Evolutionary conservation across 2,797 vertebrate genomes (phyloP).

Genomic region (Argyrosomus regius): DNA sequence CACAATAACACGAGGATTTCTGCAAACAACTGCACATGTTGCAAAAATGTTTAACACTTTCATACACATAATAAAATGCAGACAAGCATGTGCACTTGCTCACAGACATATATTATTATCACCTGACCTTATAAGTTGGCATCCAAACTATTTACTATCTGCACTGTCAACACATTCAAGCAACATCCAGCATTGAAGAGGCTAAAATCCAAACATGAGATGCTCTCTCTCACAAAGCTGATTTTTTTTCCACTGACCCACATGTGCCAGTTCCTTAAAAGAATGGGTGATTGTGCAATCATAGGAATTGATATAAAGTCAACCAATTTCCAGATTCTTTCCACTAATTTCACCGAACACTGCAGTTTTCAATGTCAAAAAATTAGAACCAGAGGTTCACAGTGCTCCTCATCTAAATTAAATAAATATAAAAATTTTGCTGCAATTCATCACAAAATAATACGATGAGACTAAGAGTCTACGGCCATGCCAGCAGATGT

Average conservation of each 20-base stretch:
- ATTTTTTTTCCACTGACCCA: not conserved
- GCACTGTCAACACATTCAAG: slow-evolving; percentile 36
- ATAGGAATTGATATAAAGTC: not conserved
- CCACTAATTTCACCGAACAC: not conserved
- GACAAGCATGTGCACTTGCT: not conserved
- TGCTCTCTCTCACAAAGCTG: not conserved
- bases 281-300: not conserved
- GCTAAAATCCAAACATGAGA: not conserved
- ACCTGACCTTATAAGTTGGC: slow-evolving; percentile 20
- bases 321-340: not conserved
- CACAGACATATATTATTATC: slow-evolving; percentile 11
- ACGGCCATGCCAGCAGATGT: too few species aligned
- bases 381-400: not conserved
- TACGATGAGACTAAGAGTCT: too few species aligned
- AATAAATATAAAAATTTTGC: too few species aligned
- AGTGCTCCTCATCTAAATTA: too few species aligned
- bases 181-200: slow-evolving; percentile 9
- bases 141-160: slow-evolving; percentile 29
- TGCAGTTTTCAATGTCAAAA: not conserved
- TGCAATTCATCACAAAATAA: too few species aligned
- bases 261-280: not conserved
- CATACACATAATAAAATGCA: slow-evolving; percentile 1
- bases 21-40: not conserved
- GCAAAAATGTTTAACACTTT: not conserved
- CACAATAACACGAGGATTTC: not conserved